Conservation (phyloP, 2,888 invertebrate species). For the Rhaphigaster nebulosa region DNA sequence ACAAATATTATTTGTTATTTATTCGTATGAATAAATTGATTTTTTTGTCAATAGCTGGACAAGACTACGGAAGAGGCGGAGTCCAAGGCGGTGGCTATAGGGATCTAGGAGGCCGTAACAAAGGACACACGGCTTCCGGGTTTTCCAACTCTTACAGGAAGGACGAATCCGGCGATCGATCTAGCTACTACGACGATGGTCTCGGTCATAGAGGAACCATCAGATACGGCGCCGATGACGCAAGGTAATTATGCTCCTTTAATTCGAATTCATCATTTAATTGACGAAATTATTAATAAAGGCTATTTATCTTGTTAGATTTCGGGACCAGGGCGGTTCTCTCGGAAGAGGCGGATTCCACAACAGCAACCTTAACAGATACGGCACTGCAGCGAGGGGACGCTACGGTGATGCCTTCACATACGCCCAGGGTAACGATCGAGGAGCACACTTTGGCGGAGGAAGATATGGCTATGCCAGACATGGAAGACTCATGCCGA, state of each 20-base stretch:
- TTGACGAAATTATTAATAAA: not conserved
- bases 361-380: constrained; percentile 65
- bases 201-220: constrained; percentile 69
- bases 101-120: constrained; percentile 72
- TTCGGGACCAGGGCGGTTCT: constrained; percentile 65
- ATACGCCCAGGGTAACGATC: constrained; percentile 63
- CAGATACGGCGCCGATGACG: constrained; percentile 65
- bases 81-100: constrained; percentile 65
- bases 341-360: constrained; percentile 66
- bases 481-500: not conserved
- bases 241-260: constrained; percentile 63
- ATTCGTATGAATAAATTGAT: not conserved
- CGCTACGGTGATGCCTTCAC: constrained; percentile 65
- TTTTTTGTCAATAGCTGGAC: constrained; percentile 63
- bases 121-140: constrained; percentile 79
- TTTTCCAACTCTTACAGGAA: constrained; percentile 80
- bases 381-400: constrained; percentile 64
- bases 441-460: constrained; percentile 56
- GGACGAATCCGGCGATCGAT: constrained; percentile 79
- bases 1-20: not conserved
- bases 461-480: constrained; percentile 43
- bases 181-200: constrained; percentile 78
- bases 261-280: not conserved
- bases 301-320: constrained; percentile 58
- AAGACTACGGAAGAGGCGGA: constrained; percentile 65